phyloP scores from a whole-genome alignment of 2,797 vertebrate genomes.

The Parauchenoglanis ngamensis region DNA sequence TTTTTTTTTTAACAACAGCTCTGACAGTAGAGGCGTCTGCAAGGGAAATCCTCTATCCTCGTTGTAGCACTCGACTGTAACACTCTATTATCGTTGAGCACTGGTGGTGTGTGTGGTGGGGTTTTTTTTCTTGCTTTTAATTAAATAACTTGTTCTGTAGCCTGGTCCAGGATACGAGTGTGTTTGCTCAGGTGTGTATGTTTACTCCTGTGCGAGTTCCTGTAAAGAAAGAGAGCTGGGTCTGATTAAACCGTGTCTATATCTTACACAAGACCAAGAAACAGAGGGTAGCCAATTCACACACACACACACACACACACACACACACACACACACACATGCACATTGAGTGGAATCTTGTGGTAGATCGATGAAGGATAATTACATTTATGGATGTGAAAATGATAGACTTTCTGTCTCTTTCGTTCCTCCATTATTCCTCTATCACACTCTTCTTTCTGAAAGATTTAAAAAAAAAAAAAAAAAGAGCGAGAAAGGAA shows the following conservation, averaged over 20 bases:
- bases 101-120: background rate
- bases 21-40: background rate
- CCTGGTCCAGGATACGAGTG: constrained; percentile 5
- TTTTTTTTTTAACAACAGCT: background rate
- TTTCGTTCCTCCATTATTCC: background rate
- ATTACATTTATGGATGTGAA: background rate
- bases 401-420: background rate
- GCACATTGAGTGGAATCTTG: background rate
- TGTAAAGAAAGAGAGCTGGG: background rate
- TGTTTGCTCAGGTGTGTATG: constrained; percentile 32
- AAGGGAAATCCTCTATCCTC: background rate
- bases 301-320: background rate
- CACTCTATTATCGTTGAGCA: background rate
- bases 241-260: background rate
- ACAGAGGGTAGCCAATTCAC: background rate
- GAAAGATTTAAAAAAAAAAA: background rate
- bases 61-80: too few species aligned
- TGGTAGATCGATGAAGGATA: background rate
- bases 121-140: background rate
- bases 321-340: background rate
- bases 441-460: background rate
- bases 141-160: background rate
- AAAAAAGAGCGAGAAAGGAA: background rate
- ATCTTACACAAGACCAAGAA: background rate
- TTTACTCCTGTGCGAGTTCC: background rate